phyloP scores from a whole-genome alignment of 2,113 vertebrate genomes.

The Lamprologus callipterus region DNA sequence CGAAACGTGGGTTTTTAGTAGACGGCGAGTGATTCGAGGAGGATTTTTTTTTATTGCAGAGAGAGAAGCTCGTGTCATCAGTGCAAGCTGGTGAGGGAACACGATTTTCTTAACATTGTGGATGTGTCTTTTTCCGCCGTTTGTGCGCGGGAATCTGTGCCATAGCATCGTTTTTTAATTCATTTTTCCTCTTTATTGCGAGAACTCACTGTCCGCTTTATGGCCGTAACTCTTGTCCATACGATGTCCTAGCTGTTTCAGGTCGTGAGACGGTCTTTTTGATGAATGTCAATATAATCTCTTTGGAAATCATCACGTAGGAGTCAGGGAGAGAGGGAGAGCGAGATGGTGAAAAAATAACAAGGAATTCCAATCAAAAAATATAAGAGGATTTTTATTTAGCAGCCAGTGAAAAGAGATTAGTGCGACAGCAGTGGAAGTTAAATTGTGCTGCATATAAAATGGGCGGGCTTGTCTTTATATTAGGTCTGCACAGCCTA shows the following conservation, averaged over 20 bases:
- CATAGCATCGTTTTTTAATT: neutral
- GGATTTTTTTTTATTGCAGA: constrained; percentile 30
- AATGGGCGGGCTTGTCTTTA: constrained; percentile 87
- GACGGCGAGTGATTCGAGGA: constrained; percentile 51
- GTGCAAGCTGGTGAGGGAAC: constrained; percentile 45
- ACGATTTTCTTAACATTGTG: constrained; percentile 14
- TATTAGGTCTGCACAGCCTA: constrained; percentile 84
- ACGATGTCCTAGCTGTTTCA: neutral
- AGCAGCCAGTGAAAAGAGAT: constrained; percentile 78
- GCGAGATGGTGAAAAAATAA: constrained; percentile 11
- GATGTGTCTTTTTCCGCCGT: neutral
- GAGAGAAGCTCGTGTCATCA: constrained; percentile 28
- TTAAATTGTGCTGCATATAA: constrained; percentile 93
- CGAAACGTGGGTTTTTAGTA: constrained; percentile 58
- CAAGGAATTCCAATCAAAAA: constrained; percentile 63
- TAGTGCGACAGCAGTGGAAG: constrained; percentile 83
- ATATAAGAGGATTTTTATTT: constrained; percentile 82
- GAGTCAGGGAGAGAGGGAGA: constrained; percentile 15
- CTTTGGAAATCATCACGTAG: constrained; percentile 44
- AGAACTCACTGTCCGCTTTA: constrained; percentile 28
- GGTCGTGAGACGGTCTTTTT: neutral
- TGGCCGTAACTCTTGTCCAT: neutral
- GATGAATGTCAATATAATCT: constrained; percentile 20
- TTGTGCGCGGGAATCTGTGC: constrained; percentile 11
- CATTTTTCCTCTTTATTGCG: neutral